These are phyloP conservation scores for Actinia tenebrosa DNA, from an alignment of 64 coral and sea anemone species.

Conservation along the genomic window DNA sequence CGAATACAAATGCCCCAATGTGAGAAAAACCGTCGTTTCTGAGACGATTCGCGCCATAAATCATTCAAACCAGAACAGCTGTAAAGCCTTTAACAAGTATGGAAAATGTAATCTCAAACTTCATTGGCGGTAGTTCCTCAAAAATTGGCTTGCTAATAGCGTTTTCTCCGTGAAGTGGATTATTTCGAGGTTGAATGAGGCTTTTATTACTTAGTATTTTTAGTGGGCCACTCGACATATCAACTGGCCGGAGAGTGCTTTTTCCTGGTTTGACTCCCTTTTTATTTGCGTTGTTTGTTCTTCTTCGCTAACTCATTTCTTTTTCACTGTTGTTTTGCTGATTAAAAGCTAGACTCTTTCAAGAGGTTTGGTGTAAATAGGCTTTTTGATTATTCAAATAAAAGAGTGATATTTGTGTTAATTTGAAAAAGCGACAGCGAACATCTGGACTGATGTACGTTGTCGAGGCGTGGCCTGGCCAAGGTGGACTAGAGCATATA, in stretches of 20 bases:
- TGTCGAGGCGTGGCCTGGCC: neutral
- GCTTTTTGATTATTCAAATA: conserved; percentile 12
- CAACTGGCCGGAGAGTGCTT: neutral
- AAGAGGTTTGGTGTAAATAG: neutral
- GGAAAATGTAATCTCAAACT: neutral
- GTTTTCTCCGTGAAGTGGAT: conserved; percentile 16
- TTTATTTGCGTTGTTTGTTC: neutral
- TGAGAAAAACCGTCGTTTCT: neutral
- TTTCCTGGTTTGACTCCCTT: neutral
- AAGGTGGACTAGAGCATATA: neutral
- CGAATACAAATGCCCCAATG: neutral
- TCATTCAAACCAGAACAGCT: neutral
- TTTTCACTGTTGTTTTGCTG: neutral
- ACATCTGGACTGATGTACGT: neutral
- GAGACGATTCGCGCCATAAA: neutral
- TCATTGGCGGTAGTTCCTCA: neutral
- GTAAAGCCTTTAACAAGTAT: neutral
- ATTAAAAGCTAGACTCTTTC: neutral
- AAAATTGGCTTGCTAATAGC: conserved; percentile 15
- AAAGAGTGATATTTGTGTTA: neutral
- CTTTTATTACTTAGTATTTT: neutral
- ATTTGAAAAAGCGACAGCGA: neutral
- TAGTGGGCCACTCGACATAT: neutral
- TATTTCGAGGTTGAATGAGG: conserved; percentile 5
- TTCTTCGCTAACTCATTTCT: neutral